These are phyloP conservation scores for Drosophila picticornis DNA, from an alignment of 2,888 invertebrate genomes.

Conservation along the genomic window DNA sequence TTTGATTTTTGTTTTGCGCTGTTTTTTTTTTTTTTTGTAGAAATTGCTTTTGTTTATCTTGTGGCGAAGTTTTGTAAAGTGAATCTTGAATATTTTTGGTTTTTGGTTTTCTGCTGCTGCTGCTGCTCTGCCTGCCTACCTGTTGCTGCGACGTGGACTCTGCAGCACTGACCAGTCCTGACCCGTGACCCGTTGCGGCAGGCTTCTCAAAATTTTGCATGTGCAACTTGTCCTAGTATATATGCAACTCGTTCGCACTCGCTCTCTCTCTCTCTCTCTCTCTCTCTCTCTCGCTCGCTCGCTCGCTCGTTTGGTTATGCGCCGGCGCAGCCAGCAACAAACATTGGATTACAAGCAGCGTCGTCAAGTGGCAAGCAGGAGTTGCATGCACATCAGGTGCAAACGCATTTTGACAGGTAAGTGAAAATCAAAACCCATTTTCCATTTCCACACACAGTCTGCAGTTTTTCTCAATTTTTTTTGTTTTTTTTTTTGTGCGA, in stretches of 20 bases:
- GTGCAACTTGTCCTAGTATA: slow-evolving; percentile 2
- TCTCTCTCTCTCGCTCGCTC: neutral
- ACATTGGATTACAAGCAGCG: slow-evolving; percentile 35
- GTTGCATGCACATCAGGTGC: slow-evolving; percentile 1
- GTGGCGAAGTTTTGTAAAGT: slow-evolving; percentile 9
- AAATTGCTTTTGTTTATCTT: slow-evolving; percentile 2
- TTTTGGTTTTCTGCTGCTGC: slow-evolving; percentile 9
- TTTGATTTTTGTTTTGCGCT: slow-evolving; percentile 26
- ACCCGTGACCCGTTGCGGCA: slow-evolving; percentile 44
- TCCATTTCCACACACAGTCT: slow-evolving; percentile 1
- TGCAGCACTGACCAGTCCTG: slow-evolving; percentile 50
- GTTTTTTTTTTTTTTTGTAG: slow-evolving; percentile 18
- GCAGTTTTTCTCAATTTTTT: neutral
- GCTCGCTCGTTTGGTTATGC: neutral
- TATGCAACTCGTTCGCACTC: slow-evolving; percentile 12
- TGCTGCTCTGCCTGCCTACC: slow-evolving; percentile 16
- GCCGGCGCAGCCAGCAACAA: slow-evolving; percentile 28
- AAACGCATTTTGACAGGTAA: slow-evolving; percentile 43
- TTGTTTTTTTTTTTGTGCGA: neutral
- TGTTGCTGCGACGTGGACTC: slow-evolving; percentile 9
- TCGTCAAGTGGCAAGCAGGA: neutral
- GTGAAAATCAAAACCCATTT: slow-evolving; percentile 30
- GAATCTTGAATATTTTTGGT: slow-evolving; percentile 14
- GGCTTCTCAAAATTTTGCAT: slow-evolving; percentile 29
- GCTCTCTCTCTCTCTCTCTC: neutral